phyloP scores from a whole-genome alignment of 2,888 invertebrate species.

The Heliconius cydno region DNA sequence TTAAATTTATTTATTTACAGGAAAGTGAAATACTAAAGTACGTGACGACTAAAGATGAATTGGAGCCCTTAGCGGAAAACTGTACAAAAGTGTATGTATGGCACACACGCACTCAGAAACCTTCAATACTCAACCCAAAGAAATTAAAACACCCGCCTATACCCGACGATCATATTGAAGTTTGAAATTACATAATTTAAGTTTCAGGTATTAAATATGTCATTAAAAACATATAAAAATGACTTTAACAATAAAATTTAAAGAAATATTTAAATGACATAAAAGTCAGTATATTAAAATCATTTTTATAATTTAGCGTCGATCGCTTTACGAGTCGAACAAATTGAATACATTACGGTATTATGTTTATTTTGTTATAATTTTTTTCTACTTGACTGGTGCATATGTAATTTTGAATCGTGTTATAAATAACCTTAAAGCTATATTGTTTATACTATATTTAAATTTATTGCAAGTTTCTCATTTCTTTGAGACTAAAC shows the following conservation, averaged over 20 bases:
- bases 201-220: constrained; percentile 15
- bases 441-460: not conserved
- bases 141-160: constrained; percentile 79
- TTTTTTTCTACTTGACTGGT: not conserved
- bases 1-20: constrained; percentile 58
- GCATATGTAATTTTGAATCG: not conserved
- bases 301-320: not conserved
- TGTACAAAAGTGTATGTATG: constrained; percentile 98
- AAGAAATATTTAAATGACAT: not conserved
- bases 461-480: too few species aligned
- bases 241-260: not conserved
- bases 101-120: constrained; percentile 98
- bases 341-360: not conserved
- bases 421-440: not conserved
- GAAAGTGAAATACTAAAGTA: constrained; percentile 93
- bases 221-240: not conserved
- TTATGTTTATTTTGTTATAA: not conserved
- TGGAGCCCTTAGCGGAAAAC: constrained; percentile 95
- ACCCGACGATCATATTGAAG: constrained; percentile 74
- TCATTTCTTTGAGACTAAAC: not conserved
- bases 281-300: not conserved
- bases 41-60: constrained; percentile 87
- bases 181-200: constrained; percentile 57
- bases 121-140: constrained; percentile 87
- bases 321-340: not conserved